Conservation (phyloP, 2,113 vertebrate species). For the Chamaetylas fuelleborni region DNA sequence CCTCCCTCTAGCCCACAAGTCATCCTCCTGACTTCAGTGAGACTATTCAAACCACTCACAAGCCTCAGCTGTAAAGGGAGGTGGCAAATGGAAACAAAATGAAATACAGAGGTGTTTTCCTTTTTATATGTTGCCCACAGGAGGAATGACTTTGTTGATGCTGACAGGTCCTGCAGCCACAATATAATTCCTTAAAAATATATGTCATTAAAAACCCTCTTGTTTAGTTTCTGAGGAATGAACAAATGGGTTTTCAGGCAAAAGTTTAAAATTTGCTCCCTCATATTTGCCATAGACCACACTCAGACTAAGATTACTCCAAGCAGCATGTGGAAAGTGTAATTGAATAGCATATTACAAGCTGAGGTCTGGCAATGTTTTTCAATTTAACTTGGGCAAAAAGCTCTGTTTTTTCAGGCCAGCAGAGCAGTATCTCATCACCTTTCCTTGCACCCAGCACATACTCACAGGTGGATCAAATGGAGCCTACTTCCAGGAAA, state of each 20-base stretch:
- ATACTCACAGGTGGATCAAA: not conserved
- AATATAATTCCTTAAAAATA: not conserved
- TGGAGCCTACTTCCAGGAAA: not conserved
- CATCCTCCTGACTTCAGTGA: not conserved
- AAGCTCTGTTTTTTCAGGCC: not conserved
- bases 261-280: not conserved
- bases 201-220: accelerated
- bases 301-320: not conserved
- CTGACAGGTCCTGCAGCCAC: not conserved
- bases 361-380: not conserved
- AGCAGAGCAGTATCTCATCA: not conserved
- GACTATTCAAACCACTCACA: not conserved
- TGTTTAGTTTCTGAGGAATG: not conserved
- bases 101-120: not conserved
- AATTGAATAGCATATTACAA: not conserved
- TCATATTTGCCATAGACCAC: not conserved
- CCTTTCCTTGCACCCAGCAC: not conserved
- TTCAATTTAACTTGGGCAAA: not conserved
- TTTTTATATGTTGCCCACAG: not conserved
- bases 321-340: not conserved
- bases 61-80: not conserved
- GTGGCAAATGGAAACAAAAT: not conserved
- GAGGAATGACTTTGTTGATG: not conserved
- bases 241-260: not conserved
- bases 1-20: not conserved